phyloP scores from a whole-genome alignment of 2,113 vertebrate genomes.

The Melierax canorus region DNA sequence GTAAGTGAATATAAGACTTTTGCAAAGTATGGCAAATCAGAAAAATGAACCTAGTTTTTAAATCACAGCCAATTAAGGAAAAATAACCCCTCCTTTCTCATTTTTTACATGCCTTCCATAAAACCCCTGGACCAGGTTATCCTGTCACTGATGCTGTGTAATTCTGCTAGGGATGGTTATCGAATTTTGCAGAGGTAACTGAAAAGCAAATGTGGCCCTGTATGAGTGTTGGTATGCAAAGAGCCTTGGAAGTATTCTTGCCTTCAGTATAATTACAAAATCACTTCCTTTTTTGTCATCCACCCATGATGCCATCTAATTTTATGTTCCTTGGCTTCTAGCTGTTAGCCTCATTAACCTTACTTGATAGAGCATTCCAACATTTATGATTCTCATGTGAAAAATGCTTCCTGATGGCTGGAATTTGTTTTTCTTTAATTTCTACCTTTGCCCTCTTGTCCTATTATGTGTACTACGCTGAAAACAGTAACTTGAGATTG shows the following conservation, averaged over 20 bases:
- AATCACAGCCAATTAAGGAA: not conserved
- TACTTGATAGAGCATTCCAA: constrained; percentile 36
- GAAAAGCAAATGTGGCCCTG: not conserved
- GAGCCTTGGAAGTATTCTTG: not conserved
- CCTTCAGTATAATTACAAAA: constrained; percentile 10
- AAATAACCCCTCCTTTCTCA: not conserved
- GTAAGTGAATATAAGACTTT: not conserved
- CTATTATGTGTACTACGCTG: constrained; percentile 23
- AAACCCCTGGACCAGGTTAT: not conserved
- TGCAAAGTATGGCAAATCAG: not conserved
- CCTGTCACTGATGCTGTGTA: not conserved
- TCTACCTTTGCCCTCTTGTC: constrained; percentile 65
- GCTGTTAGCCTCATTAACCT: constrained; percentile 62
- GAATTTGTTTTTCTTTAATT: constrained; percentile 65
- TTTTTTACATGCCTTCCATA: not conserved
- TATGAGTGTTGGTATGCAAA: not conserved
- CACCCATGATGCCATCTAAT: constrained; percentile 46
- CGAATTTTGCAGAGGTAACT: not conserved
- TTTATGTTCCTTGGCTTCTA: constrained; percentile 54
- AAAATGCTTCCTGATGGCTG: constrained; percentile 46
- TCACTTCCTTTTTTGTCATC: constrained; percentile 40
- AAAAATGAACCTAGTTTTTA: not conserved
- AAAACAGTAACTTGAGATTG: constrained; percentile 48
- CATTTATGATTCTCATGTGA: constrained; percentile 60
- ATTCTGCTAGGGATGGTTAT: not conserved